phyloP scores from a whole-genome alignment of 2,888 invertebrate genomes.

The Phytoseiulus persimilis region DNA sequence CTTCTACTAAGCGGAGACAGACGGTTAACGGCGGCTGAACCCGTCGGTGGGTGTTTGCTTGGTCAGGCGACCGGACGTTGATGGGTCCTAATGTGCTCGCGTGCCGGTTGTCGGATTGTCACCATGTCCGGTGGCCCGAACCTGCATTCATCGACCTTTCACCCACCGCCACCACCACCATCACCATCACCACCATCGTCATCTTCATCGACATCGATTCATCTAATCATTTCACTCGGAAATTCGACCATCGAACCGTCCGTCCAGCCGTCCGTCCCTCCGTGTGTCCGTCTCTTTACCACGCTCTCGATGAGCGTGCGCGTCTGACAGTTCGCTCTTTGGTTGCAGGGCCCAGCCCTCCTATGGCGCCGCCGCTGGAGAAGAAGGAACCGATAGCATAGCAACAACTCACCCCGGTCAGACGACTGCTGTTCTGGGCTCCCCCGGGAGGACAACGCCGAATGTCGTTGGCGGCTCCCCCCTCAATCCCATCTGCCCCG shows the following conservation, averaged over 20 bases:
- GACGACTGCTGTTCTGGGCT: constrained; percentile 39
- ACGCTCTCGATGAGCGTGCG: background rate
- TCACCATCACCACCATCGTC: background rate
- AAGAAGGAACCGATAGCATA: constrained; percentile 38
- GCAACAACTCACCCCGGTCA: constrained; percentile 39
- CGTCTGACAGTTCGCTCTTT: constrained; percentile 36
- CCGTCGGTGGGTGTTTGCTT: background rate
- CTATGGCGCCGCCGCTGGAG: constrained; percentile 38
- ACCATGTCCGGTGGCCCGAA: background rate
- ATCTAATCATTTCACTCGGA: background rate
- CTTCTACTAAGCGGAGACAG: background rate
- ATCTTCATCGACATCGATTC: background rate
- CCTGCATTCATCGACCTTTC: background rate
- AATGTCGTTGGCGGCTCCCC: constrained; percentile 32
- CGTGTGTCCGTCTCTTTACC: background rate
- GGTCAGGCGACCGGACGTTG: background rate
- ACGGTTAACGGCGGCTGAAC: background rate
- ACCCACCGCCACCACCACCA: background rate
- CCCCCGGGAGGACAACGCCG: constrained; percentile 28
- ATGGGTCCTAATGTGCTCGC: background rate
- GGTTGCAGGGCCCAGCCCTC: constrained; percentile 39
- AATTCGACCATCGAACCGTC: background rate
- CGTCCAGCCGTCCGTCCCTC: background rate
- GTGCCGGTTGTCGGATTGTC: background rate
- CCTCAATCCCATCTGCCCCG: constrained; percentile 12